phyloP scores from a whole-genome alignment of 2,113 vertebrate species.

The Poecile atricapillus region DNA sequence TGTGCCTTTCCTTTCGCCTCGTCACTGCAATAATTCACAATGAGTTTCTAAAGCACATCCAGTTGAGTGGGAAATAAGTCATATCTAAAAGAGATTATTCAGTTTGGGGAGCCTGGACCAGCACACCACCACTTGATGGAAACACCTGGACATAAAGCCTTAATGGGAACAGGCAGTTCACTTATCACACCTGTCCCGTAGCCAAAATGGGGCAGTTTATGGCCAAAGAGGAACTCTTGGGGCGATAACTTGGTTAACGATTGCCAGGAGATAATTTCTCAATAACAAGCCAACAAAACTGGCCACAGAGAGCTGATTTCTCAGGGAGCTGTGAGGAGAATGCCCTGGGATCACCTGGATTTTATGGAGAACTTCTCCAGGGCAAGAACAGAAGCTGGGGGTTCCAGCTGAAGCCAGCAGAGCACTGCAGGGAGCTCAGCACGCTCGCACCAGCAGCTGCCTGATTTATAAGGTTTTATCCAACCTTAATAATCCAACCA shows the following conservation, averaged over 20 bases:
- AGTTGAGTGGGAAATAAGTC: not conserved
- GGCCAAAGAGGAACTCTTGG: not conserved
- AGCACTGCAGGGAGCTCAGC: not conserved
- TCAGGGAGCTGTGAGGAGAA: not conserved
- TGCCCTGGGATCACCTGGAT: not conserved
- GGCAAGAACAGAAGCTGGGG: not conserved
- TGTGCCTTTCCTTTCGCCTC: not conserved
- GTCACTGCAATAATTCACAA: not conserved
- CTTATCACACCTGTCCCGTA: not conserved
- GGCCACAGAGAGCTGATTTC: not conserved
- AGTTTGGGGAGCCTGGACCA: not conserved
- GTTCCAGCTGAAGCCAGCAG: not conserved
- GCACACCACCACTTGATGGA: not conserved
- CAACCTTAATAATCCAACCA: not conserved
- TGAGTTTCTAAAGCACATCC: not conserved
- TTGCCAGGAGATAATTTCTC: not conserved
- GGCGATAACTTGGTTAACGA: not conserved
- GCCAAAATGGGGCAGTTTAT: not conserved
- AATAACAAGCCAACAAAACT: accelerated
- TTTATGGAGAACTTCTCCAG: not conserved
- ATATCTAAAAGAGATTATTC: not conserved
- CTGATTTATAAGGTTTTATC: not conserved
- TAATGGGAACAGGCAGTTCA: not conserved
- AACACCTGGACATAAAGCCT: not conserved
- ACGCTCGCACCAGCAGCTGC: not conserved